Conservation (phyloP, 2,113 vertebrate species). For the Gnathonemus echidnorhynchus region DNA sequence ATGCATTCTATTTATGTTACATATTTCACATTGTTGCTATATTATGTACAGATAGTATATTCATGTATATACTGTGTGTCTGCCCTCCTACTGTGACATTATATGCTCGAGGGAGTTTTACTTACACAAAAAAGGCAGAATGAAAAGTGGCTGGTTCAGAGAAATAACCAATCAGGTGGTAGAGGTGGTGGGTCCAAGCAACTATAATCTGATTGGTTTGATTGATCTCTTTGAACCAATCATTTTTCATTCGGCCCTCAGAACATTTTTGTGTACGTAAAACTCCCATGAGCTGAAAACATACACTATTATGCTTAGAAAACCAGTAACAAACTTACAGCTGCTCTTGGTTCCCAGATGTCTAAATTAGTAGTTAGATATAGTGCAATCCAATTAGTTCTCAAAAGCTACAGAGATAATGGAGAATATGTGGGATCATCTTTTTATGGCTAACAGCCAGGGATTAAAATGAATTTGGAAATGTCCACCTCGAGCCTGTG, state of each 20-base stretch:
- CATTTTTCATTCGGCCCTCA: not conserved
- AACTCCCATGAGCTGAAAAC: not conserved
- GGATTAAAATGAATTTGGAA: not conserved
- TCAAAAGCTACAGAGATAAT: conserved; percentile 4
- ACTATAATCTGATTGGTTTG: not conserved
- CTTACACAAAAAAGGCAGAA: not conserved
- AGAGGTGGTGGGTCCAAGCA: not conserved
- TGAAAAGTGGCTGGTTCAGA: not conserved
- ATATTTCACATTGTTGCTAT: too few relatives aligned
- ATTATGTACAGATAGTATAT: too few relatives aligned
- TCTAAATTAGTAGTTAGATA: not conserved
- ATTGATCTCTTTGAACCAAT: not conserved
- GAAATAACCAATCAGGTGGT: not conserved
- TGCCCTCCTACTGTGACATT: too few relatives aligned
- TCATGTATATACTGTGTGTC: too few relatives aligned
- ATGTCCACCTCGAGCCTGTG: not conserved
- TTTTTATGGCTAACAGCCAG: not conserved
- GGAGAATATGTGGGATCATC: not conserved
- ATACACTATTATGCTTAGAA: not conserved
- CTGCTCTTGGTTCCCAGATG: not conserved
- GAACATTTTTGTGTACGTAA: not conserved
- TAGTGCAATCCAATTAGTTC: not conserved
- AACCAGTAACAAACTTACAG: not conserved
- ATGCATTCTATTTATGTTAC: too few relatives aligned
- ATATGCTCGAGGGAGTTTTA: not conserved